phyloP scores from a whole-genome alignment of 1,140 invertebrate genomes.

The Drosophila auraria region DNA sequence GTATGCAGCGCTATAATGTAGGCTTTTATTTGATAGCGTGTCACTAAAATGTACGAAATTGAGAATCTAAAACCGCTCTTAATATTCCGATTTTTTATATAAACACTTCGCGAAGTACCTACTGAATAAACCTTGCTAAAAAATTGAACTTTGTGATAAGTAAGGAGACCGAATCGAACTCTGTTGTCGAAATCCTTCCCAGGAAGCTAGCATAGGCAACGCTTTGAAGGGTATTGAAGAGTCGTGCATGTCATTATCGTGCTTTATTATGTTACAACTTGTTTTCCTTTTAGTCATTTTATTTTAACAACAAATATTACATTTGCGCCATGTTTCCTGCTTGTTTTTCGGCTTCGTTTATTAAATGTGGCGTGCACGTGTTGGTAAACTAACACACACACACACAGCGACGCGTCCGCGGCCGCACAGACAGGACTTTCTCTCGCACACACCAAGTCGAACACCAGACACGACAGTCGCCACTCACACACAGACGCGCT shows the following conservation, averaged over 20 bases:
- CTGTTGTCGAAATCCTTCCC: no score
- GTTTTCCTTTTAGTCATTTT: conserved; percentile 67
- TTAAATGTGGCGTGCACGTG: conserved; percentile 80
- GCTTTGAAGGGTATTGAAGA: conserved; percentile 18
- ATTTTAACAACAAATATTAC: conserved; percentile 81
- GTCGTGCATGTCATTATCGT: conserved; percentile 4
- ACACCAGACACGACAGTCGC: conserved; percentile 14
- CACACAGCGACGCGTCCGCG: conserved; percentile 11
- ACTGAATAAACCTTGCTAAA: no score
- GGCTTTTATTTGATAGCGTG: no score
- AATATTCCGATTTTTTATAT: no score
- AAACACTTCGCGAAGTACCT: no score
- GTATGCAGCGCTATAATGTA: no score
- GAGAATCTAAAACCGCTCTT: no score
- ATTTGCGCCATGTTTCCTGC: conserved; percentile 73
- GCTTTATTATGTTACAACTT: conserved; percentile 63
- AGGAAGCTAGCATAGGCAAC: no score
- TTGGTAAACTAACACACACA: conserved; percentile 69
- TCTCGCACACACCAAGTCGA: conserved; percentile 5
- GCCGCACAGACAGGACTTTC: conserved; percentile 27
- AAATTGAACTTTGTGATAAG: no score
- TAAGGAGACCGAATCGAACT: no score
- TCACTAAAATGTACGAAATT: no score
- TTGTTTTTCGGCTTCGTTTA: conserved; percentile 69
- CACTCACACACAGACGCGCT: conserved; percentile 44